phyloP scores from a whole-genome alignment of 1,140 invertebrate genomes.

The Calephelis virginiensis region DNA sequence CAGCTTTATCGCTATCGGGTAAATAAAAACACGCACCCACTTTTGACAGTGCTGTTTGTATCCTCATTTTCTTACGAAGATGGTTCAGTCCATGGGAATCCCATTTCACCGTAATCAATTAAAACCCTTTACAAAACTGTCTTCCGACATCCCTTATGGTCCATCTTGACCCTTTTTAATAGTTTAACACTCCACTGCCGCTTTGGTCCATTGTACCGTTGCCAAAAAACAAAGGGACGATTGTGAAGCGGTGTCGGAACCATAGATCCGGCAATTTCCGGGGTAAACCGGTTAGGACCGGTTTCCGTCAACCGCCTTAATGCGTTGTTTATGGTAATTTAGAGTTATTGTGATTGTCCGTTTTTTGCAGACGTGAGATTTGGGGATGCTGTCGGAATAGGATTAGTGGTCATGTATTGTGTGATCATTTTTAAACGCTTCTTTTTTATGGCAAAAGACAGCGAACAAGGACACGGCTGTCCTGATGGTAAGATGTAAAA shows the following conservation, averaged over 20 bases:
- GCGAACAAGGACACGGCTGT: too few relatives aligned
- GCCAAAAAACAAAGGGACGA: slow-evolving; percentile 55
- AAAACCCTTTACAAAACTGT: slow-evolving; percentile 22
- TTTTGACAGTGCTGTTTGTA: not conserved
- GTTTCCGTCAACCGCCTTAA: slow-evolving; percentile 55
- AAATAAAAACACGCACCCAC: too few relatives aligned
- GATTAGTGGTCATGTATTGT: slow-evolving; percentile 60
- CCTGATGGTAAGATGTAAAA: too few relatives aligned
- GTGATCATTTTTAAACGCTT: slow-evolving; percentile 24
- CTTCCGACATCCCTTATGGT: slow-evolving; percentile 17
- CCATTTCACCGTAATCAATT: slow-evolving; percentile 21
- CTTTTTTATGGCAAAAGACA: not conserved
- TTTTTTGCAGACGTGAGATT: slow-evolving; percentile 49
- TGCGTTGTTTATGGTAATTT: slow-evolving; percentile 75
- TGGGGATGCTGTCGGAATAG: slow-evolving; percentile 47
- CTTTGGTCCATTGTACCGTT: slow-evolving; percentile 43
- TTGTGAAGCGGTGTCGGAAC: slow-evolving; percentile 61
- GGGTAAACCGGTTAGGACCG: slow-evolving; percentile 52
- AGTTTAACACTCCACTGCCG: slow-evolving; percentile 48
- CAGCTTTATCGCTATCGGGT: not conserved
- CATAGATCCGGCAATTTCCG: slow-evolving; percentile 45
- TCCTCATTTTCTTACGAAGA: not conserved
- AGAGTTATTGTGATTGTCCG: slow-evolving; percentile 51
- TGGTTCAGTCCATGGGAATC: slow-evolving; percentile 12
- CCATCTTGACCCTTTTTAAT: slow-evolving; percentile 41